Percentiles rank a stretch among this genome's conserved stretches.
phyloP scores from a whole-genome alignment of 2,797 vertebrate genomes.

The Galagoides demidoff region DNA sequence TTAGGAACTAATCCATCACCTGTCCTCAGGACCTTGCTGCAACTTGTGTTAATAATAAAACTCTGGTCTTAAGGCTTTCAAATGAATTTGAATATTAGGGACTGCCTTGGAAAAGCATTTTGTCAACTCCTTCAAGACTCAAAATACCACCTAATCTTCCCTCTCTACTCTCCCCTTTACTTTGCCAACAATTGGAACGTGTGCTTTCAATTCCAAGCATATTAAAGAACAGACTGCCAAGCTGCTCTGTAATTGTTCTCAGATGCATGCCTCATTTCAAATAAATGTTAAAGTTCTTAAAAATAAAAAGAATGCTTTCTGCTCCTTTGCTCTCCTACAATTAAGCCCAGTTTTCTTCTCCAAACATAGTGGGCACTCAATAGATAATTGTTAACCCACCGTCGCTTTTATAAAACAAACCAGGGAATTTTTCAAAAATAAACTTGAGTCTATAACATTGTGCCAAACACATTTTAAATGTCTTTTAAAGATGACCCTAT shows the following conservation, averaged over 20 bases:
- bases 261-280: constrained; percentile 58
- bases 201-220: constrained; percentile 55
- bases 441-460: background rate
- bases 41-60: background rate
- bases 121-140: constrained; percentile 26
- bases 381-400: constrained; percentile 5
- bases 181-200: constrained; percentile 29
- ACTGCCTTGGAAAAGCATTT: constrained; percentile 39
- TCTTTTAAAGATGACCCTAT: constrained; percentile 7
- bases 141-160: constrained; percentile 13
- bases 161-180: background rate
- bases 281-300: constrained; percentile 44
- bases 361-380: background rate
- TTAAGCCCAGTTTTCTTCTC: constrained; percentile 16
- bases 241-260: constrained; percentile 63
- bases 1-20: background rate
- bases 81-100: constrained; percentile 31
- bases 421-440: constrained; percentile 39
- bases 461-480: constrained; percentile 8
- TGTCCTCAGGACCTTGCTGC: background rate
- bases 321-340: background rate
- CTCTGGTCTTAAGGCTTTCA: constrained; percentile 29
- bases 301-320: constrained; percentile 48
- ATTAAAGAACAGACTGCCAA: constrained; percentile 57
- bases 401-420: background rate